Evolutionary conservation across 1,140 invertebrate species (phyloP).

Genomic region (Pseudoatta argentina): DNA sequence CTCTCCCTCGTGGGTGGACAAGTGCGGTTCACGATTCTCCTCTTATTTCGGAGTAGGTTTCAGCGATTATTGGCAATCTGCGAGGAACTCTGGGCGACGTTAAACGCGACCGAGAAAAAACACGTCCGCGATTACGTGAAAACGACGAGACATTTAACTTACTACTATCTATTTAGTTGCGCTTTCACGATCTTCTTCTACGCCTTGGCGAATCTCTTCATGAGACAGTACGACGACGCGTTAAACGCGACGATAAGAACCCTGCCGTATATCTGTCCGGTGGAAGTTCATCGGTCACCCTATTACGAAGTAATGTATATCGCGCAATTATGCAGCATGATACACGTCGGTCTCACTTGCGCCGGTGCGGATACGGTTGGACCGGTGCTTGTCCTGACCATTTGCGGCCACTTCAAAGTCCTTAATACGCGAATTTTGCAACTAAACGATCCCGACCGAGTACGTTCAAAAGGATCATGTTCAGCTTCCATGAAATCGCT

Average conservation of each 20-base stretch:
- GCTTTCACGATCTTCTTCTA: constrained; percentile 72
- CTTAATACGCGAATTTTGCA: constrained; percentile 63
- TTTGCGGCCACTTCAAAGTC: constrained; percentile 72
- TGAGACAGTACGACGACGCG: not conserved
- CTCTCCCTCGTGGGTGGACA: constrained; percentile 72
- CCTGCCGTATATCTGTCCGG: constrained; percentile 70
- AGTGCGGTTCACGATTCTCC: constrained; percentile 64
- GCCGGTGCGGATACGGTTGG: constrained; percentile 70
- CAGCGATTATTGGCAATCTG: constrained; percentile 61
- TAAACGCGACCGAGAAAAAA: constrained; percentile 54
- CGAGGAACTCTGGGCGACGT: constrained; percentile 65
- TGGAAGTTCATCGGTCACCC: constrained; percentile 65
- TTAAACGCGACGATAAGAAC: constrained; percentile 21
- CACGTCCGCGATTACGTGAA: constrained; percentile 65
- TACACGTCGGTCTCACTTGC: constrained; percentile 66
- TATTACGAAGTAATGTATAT: constrained; percentile 72
- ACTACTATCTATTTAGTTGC: constrained; percentile 69
- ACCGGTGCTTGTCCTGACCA: constrained; percentile 64
- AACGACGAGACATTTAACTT: constrained; percentile 62
- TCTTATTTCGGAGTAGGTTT: constrained; percentile 57
- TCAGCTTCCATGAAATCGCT: no score
- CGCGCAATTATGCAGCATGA: constrained; percentile 61
- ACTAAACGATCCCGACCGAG: not conserved
- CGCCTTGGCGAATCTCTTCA: constrained; percentile 63
- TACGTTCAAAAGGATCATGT: not conserved